Evolutionary conservation across 2,888 invertebrate genomes (phyloP).

Genomic region (Leptinotarsa haldemani): DNA sequence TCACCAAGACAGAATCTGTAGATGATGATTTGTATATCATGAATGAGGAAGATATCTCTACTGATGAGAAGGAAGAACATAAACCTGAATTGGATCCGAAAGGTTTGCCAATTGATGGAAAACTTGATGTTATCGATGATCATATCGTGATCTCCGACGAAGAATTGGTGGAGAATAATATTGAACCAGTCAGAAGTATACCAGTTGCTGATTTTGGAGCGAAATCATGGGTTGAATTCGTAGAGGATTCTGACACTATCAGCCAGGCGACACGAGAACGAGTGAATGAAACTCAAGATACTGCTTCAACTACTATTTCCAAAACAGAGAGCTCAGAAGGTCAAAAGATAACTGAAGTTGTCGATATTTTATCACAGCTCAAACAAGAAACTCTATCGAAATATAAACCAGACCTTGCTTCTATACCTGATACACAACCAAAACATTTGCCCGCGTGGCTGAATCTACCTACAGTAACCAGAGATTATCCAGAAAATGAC

Average conservation of each 20-base stretch:
- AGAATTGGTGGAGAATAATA: constrained; percentile 40
- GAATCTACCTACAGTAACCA: constrained; percentile 1
- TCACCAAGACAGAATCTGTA: not conserved
- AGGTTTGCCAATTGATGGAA: constrained; percentile 18
- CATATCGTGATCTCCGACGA: constrained; percentile 44
- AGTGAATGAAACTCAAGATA: not conserved
- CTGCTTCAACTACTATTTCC: not conserved
- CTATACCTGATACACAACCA: constrained; percentile 34
- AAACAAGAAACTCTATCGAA: constrained; percentile 50
- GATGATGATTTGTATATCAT: not conserved
- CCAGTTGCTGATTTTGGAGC: constrained; percentile 23
- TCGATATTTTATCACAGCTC: constrained; percentile 44
- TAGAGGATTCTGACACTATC: not conserved
- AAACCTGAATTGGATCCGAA: not conserved
- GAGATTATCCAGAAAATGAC: not conserved
- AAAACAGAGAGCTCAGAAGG: not conserved
- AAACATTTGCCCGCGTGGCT: constrained; percentile 26
- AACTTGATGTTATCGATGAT: constrained; percentile 36
- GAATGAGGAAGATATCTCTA: not conserved
- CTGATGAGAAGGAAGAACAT: not conserved
- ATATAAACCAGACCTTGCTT: constrained; percentile 46
- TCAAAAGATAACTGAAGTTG: constrained; percentile 13
- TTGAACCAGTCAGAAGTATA: constrained; percentile 28
- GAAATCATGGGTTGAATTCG: constrained; percentile 21
- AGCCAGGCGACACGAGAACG: constrained; percentile 14